Evolutionary conservation across 2,888 invertebrate genomes (phyloP).

Genomic region (Ethmia dodecea): DNA sequence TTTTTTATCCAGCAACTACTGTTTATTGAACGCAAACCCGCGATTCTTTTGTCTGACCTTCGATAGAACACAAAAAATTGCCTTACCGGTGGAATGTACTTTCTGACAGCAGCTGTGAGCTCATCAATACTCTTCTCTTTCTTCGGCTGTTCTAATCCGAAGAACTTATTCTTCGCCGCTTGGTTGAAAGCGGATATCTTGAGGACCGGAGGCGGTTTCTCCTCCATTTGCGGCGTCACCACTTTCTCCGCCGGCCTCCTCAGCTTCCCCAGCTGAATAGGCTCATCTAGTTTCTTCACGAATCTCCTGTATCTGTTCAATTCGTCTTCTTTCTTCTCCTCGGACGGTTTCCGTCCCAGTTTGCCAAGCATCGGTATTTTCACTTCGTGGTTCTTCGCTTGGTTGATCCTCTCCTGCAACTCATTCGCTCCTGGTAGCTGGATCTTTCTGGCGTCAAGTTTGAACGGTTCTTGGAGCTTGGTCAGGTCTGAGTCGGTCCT

Average conservation of each 20-base stretch:
- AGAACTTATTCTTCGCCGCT: conserved; percentile 66
- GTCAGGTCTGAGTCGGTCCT: conserved; percentile 66
- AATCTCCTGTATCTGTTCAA: conserved; percentile 40
- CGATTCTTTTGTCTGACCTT: too few species aligned
- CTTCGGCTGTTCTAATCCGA: conserved; percentile 50
- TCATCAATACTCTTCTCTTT: conserved; percentile 62
- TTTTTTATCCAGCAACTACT: too few species aligned
- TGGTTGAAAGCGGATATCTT: conserved; percentile 60
- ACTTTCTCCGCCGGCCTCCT: conserved; percentile 49
- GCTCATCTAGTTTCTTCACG: conserved; percentile 55
- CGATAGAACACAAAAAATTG: background rate
- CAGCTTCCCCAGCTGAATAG: conserved; percentile 58
- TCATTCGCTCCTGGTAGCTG: conserved; percentile 44
- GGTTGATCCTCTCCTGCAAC: conserved; percentile 35
- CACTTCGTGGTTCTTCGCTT: conserved; percentile 53
- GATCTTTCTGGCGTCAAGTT: conserved; percentile 39
- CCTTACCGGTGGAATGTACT: conserved; percentile 65
- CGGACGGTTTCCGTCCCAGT: conserved; percentile 51
- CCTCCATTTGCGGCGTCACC: conserved; percentile 30
- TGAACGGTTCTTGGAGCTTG: conserved; percentile 41
- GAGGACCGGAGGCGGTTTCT: conserved; percentile 41
- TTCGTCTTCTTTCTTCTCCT: conserved; percentile 51
- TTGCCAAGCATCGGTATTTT: conserved; percentile 56
- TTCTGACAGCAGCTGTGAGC: conserved; percentile 60
- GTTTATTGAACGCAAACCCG: background rate